Evolutionary conservation across 2,888 invertebrate genomes (phyloP).

Genomic region (Troglohyphantes excavatus): DNA sequence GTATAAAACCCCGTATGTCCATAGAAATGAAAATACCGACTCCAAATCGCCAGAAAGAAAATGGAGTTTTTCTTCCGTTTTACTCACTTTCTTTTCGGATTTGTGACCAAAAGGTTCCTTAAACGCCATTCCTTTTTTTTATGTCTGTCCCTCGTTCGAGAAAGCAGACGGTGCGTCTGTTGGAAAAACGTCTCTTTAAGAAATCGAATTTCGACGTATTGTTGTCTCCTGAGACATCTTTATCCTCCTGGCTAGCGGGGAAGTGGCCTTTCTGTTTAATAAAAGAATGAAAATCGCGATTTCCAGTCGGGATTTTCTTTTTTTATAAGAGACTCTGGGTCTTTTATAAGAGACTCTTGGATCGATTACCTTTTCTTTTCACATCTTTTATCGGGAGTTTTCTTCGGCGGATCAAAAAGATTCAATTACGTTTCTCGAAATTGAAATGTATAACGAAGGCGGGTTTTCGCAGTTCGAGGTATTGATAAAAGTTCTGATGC

Average conservation of each 20-base stretch:
- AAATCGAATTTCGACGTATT: conserved; percentile 10
- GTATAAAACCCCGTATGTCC: background rate
- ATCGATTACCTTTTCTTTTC: background rate
- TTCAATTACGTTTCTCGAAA: background rate
- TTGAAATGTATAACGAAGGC: background rate
- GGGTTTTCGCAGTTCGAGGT: too few relatives aligned
- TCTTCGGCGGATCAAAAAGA: background rate
- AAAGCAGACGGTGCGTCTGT: conserved; percentile 1
- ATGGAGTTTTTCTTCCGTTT: background rate
- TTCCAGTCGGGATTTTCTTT: background rate
- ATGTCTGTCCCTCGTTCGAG: background rate
- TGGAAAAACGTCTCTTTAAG: background rate
- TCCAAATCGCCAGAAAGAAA: background rate
- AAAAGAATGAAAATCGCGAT: background rate
- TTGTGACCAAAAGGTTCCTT: background rate
- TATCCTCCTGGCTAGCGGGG: background rate
- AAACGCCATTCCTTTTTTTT: background rate
- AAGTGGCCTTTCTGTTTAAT: background rate
- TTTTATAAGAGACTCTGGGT: background rate
- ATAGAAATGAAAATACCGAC: background rate
- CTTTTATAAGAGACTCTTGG: background rate
- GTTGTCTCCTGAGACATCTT: conserved; percentile 13
- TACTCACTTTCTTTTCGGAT: background rate
- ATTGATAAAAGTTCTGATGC: too few relatives aligned
- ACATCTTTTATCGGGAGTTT: background rate